Base-by-base conservation (phyloP, 1,140 invertebrate species). In the Cecropterus lyciades region DNA sequence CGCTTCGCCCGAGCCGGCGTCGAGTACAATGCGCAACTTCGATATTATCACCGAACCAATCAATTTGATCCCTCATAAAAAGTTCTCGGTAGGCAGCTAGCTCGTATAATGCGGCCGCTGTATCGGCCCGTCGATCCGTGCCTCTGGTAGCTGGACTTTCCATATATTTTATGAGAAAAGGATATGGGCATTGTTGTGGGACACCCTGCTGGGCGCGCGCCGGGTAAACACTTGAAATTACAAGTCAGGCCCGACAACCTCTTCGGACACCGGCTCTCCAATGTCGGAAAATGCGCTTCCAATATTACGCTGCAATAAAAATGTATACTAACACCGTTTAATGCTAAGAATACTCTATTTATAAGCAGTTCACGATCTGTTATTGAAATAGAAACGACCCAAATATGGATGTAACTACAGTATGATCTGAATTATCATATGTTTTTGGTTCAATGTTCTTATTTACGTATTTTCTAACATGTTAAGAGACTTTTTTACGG, bases 141-240 rank as follows among this genome's bases (percentile, higher is more conserved):
- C 69, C 80, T 77, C 67, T 84, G 82, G 84, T 87, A 87, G 86
- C 80, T 70, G 79, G 85, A 84, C 78, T 87, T 88, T 87, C 85
- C 84, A 86, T 88, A 88, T 92, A 88, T 92, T 91, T 92, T 90
- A 92, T 92, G 85, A 84, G 89, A 91, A 89, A 91, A 90, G 89
- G 87, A 91, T 91, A 89, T 82, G 82, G 78, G 82, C 69, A 91
- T 90, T 90, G 87, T 91, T 87, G 80, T 69, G 57, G 69, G 85
- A 70, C 86, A 65, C 70, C 89, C 85, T 76, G 86, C 87, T 85
- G 89, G 20, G 86, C 62, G 73, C 69, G 62, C 77, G 63, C 74
- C 70, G 82, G 79, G 87, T 90, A 90, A 91, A 90, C 87, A 88
- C 86, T 89, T 85, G 86, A 89, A 89, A 91, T 91, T 90, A 91